Conservation (phyloP, 2,888 invertebrate genomes). For the Cerceris ruficornis region DNA sequence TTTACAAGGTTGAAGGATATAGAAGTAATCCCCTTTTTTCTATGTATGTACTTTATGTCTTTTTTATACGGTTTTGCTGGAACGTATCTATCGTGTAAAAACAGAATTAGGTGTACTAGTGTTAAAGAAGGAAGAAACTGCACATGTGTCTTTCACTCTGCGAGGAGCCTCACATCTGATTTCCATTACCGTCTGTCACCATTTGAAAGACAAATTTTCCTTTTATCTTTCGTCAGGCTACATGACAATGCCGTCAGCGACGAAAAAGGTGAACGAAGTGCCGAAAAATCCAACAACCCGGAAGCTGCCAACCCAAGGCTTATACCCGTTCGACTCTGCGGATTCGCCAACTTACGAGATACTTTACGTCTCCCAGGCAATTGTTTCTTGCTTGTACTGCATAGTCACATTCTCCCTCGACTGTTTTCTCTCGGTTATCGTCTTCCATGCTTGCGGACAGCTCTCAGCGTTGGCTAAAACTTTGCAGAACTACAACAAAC, state of each 20-base stretch:
- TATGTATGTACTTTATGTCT: no score
- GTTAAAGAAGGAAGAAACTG: no score
- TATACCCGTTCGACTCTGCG: conserved; percentile 40
- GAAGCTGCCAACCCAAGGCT: conserved; percentile 32
- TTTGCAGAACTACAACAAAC: conserved; percentile 33
- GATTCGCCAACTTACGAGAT: conserved; percentile 45
- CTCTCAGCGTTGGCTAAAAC: conserved; percentile 42
- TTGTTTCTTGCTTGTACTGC: not conserved
- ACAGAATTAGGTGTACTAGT: no score
- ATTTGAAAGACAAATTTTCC: not conserved
- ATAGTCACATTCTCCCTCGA: conserved; percentile 29
- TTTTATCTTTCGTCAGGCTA: conserved; percentile 11
- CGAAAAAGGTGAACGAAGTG: not conserved
- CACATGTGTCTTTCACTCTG: no score
- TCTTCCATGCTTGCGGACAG: conserved; percentile 58
- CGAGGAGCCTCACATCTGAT: no score
- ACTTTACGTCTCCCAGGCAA: conserved; percentile 36
- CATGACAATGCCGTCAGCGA: conserved; percentile 5
- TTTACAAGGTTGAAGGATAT: no score
- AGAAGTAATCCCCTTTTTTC: no score
- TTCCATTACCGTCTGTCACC: not conserved
- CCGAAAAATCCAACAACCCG: conserved; percentile 19
- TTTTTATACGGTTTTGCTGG: no score
- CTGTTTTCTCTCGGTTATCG: conserved; percentile 40
- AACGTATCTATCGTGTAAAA: no score